Evolutionary conservation across 2,797 vertebrate genomes (phyloP).

Genomic region (Gobionotothen gibberifrons): DNA sequence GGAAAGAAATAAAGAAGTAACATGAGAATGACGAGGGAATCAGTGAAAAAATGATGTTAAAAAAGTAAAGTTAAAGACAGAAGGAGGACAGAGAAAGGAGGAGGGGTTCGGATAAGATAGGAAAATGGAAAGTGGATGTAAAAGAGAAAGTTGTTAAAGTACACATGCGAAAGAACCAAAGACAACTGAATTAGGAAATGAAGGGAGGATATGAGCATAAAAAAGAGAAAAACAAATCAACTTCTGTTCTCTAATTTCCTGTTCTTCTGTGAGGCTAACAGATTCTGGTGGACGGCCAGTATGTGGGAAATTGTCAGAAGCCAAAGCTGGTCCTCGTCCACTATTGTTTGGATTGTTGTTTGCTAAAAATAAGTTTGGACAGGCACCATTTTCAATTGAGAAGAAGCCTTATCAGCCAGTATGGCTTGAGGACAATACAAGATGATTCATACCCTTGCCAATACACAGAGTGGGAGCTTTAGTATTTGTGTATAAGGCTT

Average conservation of each 20-base stretch:
- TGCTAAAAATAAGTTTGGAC: constrained; percentile 60
- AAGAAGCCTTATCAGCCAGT: constrained; percentile 25
- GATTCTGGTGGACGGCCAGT: constrained; percentile 49
- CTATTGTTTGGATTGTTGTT: constrained; percentile 54
- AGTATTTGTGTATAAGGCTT: not conserved
- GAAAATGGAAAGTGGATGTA: constrained; percentile 4
- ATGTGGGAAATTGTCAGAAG: constrained; percentile 44
- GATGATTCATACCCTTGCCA: constrained; percentile 42
- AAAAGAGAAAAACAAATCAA: constrained; percentile 6
- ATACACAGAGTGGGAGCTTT: constrained; percentile 19
- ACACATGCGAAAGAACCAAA: constrained; percentile 1
- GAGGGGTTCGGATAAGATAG: not conserved
- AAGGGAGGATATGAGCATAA: not conserved
- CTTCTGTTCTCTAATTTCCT: constrained; percentile 18
- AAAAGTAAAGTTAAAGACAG: constrained; percentile 35
- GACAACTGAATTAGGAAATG: not conserved
- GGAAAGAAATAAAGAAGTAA: constrained; percentile 12
- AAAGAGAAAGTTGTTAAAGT: constrained; percentile 19
- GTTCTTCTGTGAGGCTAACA: not conserved
- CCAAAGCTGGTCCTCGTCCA: constrained; percentile 30
- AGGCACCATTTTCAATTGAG: constrained; percentile 27
- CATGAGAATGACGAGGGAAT: constrained; percentile 24
- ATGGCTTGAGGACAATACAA: constrained; percentile 42
- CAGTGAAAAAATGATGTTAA: not conserved
- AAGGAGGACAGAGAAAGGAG: constrained; percentile 33